These are phyloP conservation scores for Akabosia matsudoensis DNA, from an alignment of 1,140 invertebrate genomes.

Conservation along the genomic window DNA sequence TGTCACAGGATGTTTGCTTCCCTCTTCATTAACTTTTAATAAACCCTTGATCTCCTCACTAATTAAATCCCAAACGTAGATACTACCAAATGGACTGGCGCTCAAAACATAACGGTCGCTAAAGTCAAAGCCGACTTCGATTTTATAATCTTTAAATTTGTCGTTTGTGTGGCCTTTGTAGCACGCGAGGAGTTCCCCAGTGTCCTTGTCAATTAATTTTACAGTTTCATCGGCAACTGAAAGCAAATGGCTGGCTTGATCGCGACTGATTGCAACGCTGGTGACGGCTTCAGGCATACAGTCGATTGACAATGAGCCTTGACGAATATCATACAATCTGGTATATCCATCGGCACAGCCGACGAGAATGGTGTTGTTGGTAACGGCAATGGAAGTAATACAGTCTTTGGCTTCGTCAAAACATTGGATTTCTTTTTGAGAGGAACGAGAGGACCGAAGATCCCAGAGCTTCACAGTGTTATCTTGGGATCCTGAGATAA, in stretches of 20 bases:
- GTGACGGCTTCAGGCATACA: slow-evolving; percentile 77
- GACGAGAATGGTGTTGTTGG: slow-evolving; percentile 85
- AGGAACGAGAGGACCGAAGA: slow-evolving; percentile 64
- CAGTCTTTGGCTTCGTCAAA: slow-evolving; percentile 90
- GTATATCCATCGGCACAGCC: slow-evolving; percentile 85
- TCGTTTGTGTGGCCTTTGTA: slow-evolving; percentile 51
- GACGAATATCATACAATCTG: slow-evolving; percentile 83
- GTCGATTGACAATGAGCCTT: slow-evolving; percentile 77
- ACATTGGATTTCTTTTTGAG: slow-evolving; percentile 53
- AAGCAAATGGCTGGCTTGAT: slow-evolving; percentile 80
- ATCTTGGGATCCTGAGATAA: slow-evolving; percentile 86
- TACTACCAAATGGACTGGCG: slow-evolving; percentile 35
- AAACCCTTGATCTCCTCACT: slow-evolving; percentile 31
- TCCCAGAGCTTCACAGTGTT: slow-evolving; percentile 91
- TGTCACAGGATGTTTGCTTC: background rate
- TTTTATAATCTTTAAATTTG: slow-evolving; percentile 37
- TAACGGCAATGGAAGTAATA: slow-evolving; percentile 79
- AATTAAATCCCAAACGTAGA: slow-evolving; percentile 41
- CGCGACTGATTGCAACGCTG: slow-evolving; percentile 70
- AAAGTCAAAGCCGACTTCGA: slow-evolving; percentile 41
- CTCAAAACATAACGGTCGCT: slow-evolving; percentile 36
- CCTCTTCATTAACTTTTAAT: background rate
- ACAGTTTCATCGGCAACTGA: slow-evolving; percentile 77
- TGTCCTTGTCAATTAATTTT: slow-evolving; percentile 82
- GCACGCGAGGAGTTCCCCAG: slow-evolving; percentile 72